phyloP scores from a whole-genome alignment of 1,140 invertebrate genomes.

The Pseudomyrmex concolor region DNA sequence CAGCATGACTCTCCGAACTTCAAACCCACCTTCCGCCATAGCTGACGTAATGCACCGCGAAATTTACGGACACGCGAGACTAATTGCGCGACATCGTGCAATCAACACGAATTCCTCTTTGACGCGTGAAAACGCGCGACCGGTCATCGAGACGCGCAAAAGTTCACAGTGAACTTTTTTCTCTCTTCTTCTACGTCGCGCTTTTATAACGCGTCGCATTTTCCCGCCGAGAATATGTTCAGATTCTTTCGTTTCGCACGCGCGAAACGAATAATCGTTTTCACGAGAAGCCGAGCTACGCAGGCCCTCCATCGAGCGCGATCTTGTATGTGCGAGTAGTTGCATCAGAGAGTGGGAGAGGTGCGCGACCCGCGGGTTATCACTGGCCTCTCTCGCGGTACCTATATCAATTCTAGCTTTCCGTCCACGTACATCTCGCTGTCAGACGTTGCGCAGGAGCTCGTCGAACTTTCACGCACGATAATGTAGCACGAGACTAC shows the following conservation, averaged over 20 bases:
- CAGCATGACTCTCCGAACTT: not conserved
- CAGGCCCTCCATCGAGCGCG: slow-evolving; percentile 50
- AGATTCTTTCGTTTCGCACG: slow-evolving; percentile 4
- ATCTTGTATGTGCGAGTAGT: slow-evolving; percentile 49
- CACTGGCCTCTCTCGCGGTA: slow-evolving; percentile 74
- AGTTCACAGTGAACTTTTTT: not conserved
- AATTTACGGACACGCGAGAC: slow-evolving; percentile 34
- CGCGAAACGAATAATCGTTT: slow-evolving; percentile 42
- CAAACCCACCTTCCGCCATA: not conserved
- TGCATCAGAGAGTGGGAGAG: slow-evolving; percentile 75
- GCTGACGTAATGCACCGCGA: slow-evolving; percentile 18
- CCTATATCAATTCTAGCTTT: slow-evolving; percentile 81
- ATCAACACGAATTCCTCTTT: not conserved
- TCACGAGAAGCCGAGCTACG: slow-evolving; percentile 36
- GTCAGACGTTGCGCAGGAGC: slow-evolving; percentile 65
- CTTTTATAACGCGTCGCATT: slow-evolving; percentile 23
- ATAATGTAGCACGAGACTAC: slow-evolving; percentile 41
- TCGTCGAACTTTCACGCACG: slow-evolving; percentile 57
- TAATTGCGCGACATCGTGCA: slow-evolving; percentile 21
- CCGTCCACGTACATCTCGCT: slow-evolving; percentile 74
- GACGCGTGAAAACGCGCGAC: slow-evolving; percentile 56
- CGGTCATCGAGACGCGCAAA: slow-evolving; percentile 28
- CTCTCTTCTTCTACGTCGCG: not conserved
- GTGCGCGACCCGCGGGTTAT: slow-evolving; percentile 81
- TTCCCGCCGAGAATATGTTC: slow-evolving; percentile 36